These are phyloP conservation scores for Syngnathus rostellatus DNA, from an alignment of 2,797 vertebrate species.

Conservation along the genomic window DNA sequence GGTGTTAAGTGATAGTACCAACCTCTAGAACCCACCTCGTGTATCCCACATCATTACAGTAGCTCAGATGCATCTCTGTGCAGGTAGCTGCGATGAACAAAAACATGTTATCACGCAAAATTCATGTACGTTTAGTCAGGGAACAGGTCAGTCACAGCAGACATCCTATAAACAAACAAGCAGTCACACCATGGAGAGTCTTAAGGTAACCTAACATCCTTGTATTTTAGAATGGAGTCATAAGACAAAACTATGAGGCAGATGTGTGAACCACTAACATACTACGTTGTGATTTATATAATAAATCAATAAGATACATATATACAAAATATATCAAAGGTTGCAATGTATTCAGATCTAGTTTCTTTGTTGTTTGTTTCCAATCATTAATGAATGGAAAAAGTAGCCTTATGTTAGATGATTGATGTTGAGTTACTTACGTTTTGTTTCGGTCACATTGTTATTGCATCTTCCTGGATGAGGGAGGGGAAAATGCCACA, in stretches of 20 bases:
- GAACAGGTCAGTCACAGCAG: too few relatives aligned
- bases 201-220: too few relatives aligned
- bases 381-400: not conserved
- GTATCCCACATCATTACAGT: slow-evolving; percentile 81
- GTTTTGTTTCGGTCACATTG: slow-evolving; percentile 54
- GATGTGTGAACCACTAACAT: too few relatives aligned
- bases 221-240: too few relatives aligned
- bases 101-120: not conserved
- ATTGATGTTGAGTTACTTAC: slow-evolving; percentile 48
- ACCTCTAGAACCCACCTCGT: slow-evolving; percentile 46
- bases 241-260: too few relatives aligned
- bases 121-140: too few relatives aligned
- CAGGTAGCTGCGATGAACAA: slow-evolving; percentile 66
- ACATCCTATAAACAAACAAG: too few relatives aligned
- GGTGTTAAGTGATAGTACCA: not conserved
- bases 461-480: slow-evolving; percentile 73
- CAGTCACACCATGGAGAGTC: too few relatives aligned
- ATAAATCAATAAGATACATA: too few relatives aligned
- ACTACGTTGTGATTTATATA: too few relatives aligned
- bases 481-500: slow-evolving; percentile 15
- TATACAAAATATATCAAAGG: too few relatives aligned
- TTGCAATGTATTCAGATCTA: too few relatives aligned
- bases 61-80: slow-evolving; percentile 72
- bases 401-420: not conserved
- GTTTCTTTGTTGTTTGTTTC: not conserved